Conservation (phyloP, 64 coral and sea anemone species). For the Pocillopora verrucosa region DNA sequence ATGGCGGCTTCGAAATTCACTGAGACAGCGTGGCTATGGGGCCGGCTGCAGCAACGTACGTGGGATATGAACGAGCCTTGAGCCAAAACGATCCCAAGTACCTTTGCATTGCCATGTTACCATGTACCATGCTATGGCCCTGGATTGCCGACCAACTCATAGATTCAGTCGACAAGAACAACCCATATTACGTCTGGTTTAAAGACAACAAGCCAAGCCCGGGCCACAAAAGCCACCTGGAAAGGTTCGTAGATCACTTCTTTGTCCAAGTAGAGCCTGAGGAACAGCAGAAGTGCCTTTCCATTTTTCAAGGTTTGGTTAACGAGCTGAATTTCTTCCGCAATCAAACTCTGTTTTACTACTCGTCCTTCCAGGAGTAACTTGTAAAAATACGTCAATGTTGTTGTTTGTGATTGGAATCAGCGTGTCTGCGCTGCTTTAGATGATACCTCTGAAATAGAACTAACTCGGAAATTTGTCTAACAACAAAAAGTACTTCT, state of each 20-base stretch:
- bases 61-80: conserved; percentile 17
- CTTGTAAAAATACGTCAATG: neutral
- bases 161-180: conserved; percentile 14
- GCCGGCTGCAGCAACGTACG: conserved; percentile 51
- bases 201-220: conserved; percentile 36
- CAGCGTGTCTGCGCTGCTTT: too few relatives aligned
- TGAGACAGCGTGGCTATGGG: conserved; percentile 50
- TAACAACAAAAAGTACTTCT: too few relatives aligned
- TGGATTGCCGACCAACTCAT: neutral
- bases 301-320: conserved; percentile 46
- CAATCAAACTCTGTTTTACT: conserved; percentile 23
- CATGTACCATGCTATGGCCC: too few relatives aligned
- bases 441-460: too few relatives aligned
- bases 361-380: conserved; percentile 9
- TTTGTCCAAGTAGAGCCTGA: neutral
- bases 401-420: neutral
- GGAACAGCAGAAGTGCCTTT: conserved; percentile 10
- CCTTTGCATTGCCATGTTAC: too few relatives aligned
- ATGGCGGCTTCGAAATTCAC: conserved; percentile 37
- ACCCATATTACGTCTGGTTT: conserved; percentile 50
- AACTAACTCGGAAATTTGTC: too few relatives aligned
- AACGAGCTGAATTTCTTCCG: conserved; percentile 75
- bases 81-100: too few relatives aligned
- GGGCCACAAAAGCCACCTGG: conserved; percentile 10
- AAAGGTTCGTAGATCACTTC: conserved; percentile 58